Base-by-base conservation (phyloP, 1,140 invertebrate genomes). In the Batillaria attramentaria region DNA sequence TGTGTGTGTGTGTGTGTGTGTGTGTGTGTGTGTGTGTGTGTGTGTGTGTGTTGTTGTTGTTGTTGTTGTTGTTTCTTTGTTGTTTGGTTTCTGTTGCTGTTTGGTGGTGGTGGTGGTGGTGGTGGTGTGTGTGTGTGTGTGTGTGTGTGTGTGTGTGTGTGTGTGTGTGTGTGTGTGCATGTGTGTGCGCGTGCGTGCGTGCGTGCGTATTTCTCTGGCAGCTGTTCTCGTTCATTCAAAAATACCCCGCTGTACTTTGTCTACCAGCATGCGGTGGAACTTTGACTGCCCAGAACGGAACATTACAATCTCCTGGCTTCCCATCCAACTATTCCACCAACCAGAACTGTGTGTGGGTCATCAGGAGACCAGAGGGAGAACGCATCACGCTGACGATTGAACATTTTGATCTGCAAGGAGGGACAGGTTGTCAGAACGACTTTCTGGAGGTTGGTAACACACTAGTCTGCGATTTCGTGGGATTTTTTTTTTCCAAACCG, bases 71-170 rank as follows among this genome's bases (percentile, higher is more conserved):
- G 31, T 60, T 6, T 60, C 24, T 60, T 6, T 60, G 6, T 60
- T 6, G 6, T 6, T n/a, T 5, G 24, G 24, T n/a, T 5, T 60
- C 24, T n/a, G 31, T 10, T 6, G 24, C 24, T 60, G 31, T n/a
- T n/a, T 60, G 24, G 6, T n/a, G 24, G 31, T 60, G 24, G 24
- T 6, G 24, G 24, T 60, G 24, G 24, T 6, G 24, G 24, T 60
- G 24, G 24, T 20, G 24, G 57, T 60, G 57, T 60, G 57, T 60
- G 57, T 60, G 57, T 60, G 57, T 60, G 57, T 60, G 57, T 60
- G 57, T 60, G 57, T 60, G 57, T 60, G 57, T 60, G 57, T 60
- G 57, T 60, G 57, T 60, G 57, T 60, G 57, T 60, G 57, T 60
- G 57, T n/a, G 57, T 60, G 57, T 60, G 57, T 60, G 57, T 3